These are phyloP conservation scores for Rhopalosiphum padi DNA, from an alignment of 1,140 invertebrate species.

Conservation along the genomic window DNA sequence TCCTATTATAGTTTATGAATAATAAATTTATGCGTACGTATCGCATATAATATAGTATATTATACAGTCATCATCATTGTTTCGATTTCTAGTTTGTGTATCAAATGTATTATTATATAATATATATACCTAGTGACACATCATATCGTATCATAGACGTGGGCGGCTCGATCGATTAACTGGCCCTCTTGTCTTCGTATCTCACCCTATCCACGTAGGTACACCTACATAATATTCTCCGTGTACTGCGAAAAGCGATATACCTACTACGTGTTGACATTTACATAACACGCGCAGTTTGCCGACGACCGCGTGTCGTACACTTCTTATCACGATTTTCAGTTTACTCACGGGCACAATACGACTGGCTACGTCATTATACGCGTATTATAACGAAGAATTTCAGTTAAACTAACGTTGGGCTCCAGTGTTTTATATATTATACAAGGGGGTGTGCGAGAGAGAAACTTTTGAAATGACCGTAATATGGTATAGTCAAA, in stretches of 20 bases:
- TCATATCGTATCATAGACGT: background rate
- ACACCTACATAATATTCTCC: background rate
- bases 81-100: background rate
- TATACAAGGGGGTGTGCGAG: background rate
- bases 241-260: background rate
- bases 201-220: background rate
- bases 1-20: background rate
- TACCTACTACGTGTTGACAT: background rate
- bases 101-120: background rate
- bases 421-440: background rate
- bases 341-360: background rate
- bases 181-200: background rate
- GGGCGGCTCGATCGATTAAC: background rate
- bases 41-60: background rate
- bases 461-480: background rate
- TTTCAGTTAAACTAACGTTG: background rate
- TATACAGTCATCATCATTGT: background rate
- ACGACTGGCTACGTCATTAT: background rate
- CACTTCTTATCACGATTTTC: background rate
- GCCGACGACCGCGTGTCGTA: background rate
- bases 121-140: no score
- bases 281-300: background rate
- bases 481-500: constrained; percentile 14
- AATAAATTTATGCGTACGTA: background rate
- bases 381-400: background rate